Conservation (phyloP, 2,797 vertebrate genomes). For the Myotis daubentonii region DNA sequence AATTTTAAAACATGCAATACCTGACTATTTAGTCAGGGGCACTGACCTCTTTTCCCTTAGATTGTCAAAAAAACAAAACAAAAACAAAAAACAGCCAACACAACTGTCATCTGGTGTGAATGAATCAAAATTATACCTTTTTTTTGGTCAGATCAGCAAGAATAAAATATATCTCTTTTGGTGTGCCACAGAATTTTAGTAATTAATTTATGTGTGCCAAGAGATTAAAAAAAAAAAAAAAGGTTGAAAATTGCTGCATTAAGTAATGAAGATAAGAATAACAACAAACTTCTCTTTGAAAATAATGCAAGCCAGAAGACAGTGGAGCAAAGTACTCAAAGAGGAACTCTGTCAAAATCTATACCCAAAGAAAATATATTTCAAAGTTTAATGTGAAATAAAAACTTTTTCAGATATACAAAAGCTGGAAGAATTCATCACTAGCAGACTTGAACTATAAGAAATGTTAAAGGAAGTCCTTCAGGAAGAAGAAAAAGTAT, state of each 20-base stretch:
- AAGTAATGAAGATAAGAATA: neutral
- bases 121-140: neutral
- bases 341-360: neutral
- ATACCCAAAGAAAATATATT: neutral
- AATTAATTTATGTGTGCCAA: neutral
- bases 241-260: neutral
- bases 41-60: neutral
- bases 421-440: neutral
- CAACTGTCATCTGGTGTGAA: neutral
- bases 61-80: neutral
- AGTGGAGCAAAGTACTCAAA: neutral
- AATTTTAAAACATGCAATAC: neutral
- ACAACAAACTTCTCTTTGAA: neutral
- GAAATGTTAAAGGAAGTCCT: neutral
- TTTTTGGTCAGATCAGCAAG: neutral
- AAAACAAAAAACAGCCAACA: neutral
- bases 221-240: neutral
- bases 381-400: neutral
- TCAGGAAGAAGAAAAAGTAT: slow-evolving; percentile 27
- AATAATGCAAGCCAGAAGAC: neutral
- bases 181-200: neutral
- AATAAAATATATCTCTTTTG: neutral
- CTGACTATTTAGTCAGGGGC: neutral
- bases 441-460: neutral
- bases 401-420: neutral